Evolutionary conservation across 2,113 vertebrate genomes (phyloP), one percentile per base, ranked within the genome.

Genomic region (Meriones unguiculatus): DNA sequence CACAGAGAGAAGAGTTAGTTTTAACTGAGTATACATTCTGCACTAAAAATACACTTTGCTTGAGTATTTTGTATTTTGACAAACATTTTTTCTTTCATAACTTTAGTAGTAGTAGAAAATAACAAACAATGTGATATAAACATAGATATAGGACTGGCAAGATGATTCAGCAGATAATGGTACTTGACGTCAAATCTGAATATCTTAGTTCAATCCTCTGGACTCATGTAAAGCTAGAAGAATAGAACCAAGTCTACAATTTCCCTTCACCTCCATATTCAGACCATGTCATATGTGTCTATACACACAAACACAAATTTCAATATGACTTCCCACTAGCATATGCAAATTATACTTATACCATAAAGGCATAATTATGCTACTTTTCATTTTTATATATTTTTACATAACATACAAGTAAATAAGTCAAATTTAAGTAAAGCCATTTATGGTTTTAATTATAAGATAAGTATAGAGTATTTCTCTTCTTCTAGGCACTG

Each of bases 211-310:
- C 54, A 38, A 28, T 84, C 12, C 2, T 24, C 7, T 8, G 57
- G 24, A 38, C 13, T n/a, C n/a, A 62, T 62, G 3, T 46, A 85
- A 81, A 59, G 4, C 4, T 7, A n/a, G 32, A 59, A 81, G 18
- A 4, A 57, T 30, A 64, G 25, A 65, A 8, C 13, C 25, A 65
- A 46, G 0, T 57, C 41, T 32, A 38, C 20, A 18, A 54, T 10
- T 22, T 80, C 0, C 0, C 30, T 25, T 77, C 25, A 77, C 25
- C 6, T 30, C 75, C 75, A 77, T 28, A 28, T 46, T 22, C 50
- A 12, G 2, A 76, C 41, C 0, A 6, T 76, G 24, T 5, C 24
- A 50, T 77, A 25, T 8, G 13, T 0, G 14, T 77, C 41, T 18
- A 62, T 62, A 62, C 59, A 8, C 25, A 77, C 41, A 77, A 77